Evolutionary conservation across 2,113 vertebrate genomes (phyloP).

Genomic region (Sphyrna mokarran): DNA sequence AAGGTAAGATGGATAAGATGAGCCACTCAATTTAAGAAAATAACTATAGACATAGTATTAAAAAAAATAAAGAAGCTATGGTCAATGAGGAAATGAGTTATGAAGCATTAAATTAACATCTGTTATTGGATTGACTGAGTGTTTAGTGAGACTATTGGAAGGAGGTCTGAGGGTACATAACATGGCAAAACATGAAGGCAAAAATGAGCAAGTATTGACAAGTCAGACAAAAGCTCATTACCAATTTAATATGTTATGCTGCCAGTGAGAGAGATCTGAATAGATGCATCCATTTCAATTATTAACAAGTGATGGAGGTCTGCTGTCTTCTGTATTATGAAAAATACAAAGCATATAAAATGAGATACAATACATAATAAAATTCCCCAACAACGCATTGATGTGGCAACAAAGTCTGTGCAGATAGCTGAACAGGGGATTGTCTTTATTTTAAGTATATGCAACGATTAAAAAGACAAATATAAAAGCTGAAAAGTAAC

Average conservation of each 20-base stretch:
- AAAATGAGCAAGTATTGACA: slow-evolving; percentile 5
- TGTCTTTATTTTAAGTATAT: background rate
- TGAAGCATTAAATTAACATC: background rate
- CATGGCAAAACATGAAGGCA: background rate
- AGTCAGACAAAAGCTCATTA: slow-evolving; percentile 11
- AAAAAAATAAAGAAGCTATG: background rate
- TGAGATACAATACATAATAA: too few relatives aligned
- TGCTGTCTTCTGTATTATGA: background rate
- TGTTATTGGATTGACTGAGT: background rate
- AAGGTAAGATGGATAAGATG: background rate
- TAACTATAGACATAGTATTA: too few relatives aligned
- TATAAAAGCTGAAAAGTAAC: background rate
- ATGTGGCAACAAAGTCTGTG: background rate
- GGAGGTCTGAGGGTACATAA: background rate
- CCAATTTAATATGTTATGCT: background rate
- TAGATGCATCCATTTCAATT: background rate
- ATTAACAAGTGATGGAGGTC: background rate
- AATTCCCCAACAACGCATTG: background rate
- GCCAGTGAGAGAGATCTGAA: background rate
- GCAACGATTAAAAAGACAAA: background rate
- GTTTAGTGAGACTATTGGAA: background rate
- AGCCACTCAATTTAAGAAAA: background rate
- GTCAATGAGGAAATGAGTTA: background rate
- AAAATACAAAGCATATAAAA: background rate
- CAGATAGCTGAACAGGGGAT: background rate